phyloP scores from a whole-genome alignment of 1,140 invertebrate species.

The Maconellicoccus hirsutus region DNA sequence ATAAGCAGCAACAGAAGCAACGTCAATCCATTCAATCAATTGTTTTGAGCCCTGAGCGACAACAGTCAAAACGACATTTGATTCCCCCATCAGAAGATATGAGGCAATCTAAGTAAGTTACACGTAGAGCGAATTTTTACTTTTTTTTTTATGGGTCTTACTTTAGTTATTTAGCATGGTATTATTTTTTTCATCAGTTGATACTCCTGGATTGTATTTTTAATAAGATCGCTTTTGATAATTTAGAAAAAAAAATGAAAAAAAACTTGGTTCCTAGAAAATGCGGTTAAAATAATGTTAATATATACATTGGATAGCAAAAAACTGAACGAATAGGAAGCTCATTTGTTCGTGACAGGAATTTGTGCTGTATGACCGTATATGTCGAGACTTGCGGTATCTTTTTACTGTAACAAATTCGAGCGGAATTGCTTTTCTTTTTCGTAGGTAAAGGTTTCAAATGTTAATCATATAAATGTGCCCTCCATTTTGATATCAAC shows the following conservation, averaged over 20 bases:
- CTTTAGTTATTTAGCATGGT: no score
- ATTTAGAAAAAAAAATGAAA: not conserved
- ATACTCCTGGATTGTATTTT: not conserved
- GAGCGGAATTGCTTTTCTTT: slow-evolving; percentile 10
- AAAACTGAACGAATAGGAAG: not conserved
- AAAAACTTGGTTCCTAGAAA: slow-evolving; percentile 7
- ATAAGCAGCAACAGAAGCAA: slow-evolving; percentile 84
- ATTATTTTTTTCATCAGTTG: no score
- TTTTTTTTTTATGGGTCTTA: no score
- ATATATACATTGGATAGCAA: slow-evolving; percentile 12
- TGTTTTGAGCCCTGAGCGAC: slow-evolving; percentile 19
- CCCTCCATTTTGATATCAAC: slow-evolving; percentile 1
- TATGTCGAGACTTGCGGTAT: slow-evolving; percentile 8
- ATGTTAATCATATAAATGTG: slow-evolving; percentile 7
- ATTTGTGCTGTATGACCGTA: slow-evolving; percentile 12
- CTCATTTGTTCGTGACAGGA: not conserved
- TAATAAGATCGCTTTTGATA: not conserved
- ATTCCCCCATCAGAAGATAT: slow-evolving; percentile 18
- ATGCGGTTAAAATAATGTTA: slow-evolving; percentile 12
- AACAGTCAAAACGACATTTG: slow-evolving; percentile 23
- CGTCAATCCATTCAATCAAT: slow-evolving; percentile 34
- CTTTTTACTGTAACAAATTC: slow-evolving; percentile 14
- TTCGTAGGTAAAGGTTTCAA: not conserved
- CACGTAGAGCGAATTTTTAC: not conserved
- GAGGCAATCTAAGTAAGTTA: slow-evolving; percentile 26